Evolutionary conservation across 2,888 invertebrate genomes (phyloP).

Genomic region (Chymomyza procnemis): DNA sequence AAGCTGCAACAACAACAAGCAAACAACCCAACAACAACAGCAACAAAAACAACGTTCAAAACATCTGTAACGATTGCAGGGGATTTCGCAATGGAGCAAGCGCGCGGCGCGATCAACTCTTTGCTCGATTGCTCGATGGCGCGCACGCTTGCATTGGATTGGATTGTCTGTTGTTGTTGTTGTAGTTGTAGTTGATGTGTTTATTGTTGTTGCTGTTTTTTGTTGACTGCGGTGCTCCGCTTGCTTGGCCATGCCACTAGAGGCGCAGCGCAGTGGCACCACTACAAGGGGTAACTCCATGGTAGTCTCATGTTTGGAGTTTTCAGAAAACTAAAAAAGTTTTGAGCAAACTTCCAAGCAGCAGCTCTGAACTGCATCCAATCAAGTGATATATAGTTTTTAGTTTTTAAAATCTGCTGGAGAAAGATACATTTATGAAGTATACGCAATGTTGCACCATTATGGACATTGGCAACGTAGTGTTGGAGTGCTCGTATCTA

Average conservation of each 20-base stretch:
- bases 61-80: not conserved
- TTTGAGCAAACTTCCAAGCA: too few species aligned
- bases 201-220: not conserved
- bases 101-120: not conserved
- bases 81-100: constrained; percentile 2
- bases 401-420: too few species aligned
- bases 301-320: too few species aligned
- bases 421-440: too few species aligned
- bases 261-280: not conserved
- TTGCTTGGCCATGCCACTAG: not conserved
- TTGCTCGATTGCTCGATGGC: not conserved
- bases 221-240: not conserved
- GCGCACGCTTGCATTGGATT: not conserved
- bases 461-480: too few species aligned
- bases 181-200: too few species aligned
- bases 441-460: too few species aligned
- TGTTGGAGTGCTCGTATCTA: too few species aligned
- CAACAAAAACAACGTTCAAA: not conserved
- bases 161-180: not conserved
- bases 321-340: too few species aligned
- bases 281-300: not conserved
- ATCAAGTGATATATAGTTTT: too few species aligned
- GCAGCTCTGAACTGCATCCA: too few species aligned
- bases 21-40: too few species aligned
- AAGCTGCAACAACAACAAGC: not conserved